Conservation (phyloP, 2,797 vertebrate genomes). For the Gymnothorax javanicus region DNA sequence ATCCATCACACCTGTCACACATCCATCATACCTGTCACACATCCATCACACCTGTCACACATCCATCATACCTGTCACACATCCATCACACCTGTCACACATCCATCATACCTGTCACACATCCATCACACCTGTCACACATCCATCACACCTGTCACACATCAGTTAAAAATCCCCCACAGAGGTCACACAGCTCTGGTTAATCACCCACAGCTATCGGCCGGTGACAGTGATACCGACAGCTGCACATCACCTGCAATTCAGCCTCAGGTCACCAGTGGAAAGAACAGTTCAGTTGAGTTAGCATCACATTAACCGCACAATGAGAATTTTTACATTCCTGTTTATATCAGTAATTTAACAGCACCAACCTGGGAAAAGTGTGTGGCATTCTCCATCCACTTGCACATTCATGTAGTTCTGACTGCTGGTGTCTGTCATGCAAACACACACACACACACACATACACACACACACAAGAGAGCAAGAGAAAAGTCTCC, state of each 20-base stretch:
- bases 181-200: too few relatives aligned
- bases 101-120: too few relatives aligned
- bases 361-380: neutral
- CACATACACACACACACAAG: neutral
- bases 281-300: neutral
- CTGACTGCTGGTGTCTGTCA: conserved; percentile 15
- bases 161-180: too few relatives aligned
- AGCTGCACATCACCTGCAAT: neutral
- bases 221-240: neutral
- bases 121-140: too few relatives aligned
- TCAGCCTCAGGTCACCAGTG: neutral
- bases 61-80: too few relatives aligned
- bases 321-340: neutral
- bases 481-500: neutral
- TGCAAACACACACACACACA: too few relatives aligned
- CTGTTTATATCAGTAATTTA: neutral
- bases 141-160: too few relatives aligned
- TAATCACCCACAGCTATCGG: too few relatives aligned
- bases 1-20: too few relatives aligned
- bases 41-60: too few relatives aligned
- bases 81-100: too few relatives aligned
- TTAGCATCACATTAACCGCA: neutral
- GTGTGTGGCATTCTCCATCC: neutral
- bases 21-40: too few relatives aligned
- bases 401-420: conserved; percentile 17